Evolutionary conservation across 2,113 vertebrate species (phyloP).

Genomic region (Gallinago media): DNA sequence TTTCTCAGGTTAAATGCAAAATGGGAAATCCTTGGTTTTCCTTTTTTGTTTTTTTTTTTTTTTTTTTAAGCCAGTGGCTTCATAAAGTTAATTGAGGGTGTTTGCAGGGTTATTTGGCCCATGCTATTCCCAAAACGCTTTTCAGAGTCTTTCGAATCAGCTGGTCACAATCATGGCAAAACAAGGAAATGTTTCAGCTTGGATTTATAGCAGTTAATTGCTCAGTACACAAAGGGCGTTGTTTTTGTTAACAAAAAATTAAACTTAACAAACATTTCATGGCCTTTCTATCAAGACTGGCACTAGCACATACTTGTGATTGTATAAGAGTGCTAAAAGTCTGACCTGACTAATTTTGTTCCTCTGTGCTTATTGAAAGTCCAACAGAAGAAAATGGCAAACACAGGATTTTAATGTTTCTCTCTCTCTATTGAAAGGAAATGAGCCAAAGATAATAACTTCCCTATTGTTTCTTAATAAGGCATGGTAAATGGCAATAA

Average conservation of each 20-base stretch:
- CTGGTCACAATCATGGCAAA: neutral
- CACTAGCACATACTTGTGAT: neutral
- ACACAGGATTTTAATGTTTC: neutral
- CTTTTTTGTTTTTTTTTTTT: neutral
- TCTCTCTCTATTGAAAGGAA: neutral
- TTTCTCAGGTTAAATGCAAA: neutral
- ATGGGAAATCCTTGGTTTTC: rapidly evolving
- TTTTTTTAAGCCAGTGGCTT: neutral
- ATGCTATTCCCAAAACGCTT: neutral
- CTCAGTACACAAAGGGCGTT: neutral
- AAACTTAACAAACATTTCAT: neutral
- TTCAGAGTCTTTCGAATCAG: neutral
- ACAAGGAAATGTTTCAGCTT: neutral
- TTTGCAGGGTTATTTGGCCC: neutral
- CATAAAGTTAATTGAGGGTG: rapidly evolving
- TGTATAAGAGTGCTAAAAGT: neutral
- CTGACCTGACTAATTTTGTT: neutral
- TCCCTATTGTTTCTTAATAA: neutral
- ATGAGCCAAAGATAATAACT: conserved; percentile 15
- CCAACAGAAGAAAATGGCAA: neutral
- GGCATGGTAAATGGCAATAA: neutral
- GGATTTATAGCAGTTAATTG: neutral
- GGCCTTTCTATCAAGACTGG: neutral
- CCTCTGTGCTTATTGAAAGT: neutral
- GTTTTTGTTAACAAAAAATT: neutral